phyloP scores from a whole-genome alignment of 2,797 vertebrate species.

The Paguma larvata region DNA sequence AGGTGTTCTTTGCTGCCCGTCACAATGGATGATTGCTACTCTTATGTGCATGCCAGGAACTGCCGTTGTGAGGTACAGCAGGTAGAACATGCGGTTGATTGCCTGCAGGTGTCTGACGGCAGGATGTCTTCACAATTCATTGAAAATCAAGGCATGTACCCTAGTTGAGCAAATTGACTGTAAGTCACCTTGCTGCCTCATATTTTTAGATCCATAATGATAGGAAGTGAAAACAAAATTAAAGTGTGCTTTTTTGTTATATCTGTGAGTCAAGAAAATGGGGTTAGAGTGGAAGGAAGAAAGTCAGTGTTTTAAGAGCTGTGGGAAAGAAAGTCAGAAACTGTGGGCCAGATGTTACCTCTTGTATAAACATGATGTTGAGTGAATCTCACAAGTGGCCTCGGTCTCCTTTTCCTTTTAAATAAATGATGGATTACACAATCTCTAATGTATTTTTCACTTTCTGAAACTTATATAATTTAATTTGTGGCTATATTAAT shows the following conservation, averaged over 20 bases:
- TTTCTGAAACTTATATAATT: constrained; percentile 21
- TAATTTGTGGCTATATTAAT: not conserved
- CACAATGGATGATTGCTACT: too few relatives aligned
- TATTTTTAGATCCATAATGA: not conserved
- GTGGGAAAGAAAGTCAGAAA: not conserved
- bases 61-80: not conserved
- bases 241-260: not conserved
- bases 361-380: not conserved
- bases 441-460: not conserved
- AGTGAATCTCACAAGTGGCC: not conserved
- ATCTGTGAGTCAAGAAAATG: not conserved
- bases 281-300: not conserved
- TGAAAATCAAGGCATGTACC: not conserved
- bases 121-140: not conserved
- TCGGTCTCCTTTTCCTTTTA: not conserved
- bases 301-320: not conserved
- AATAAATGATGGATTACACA: not conserved
- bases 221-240: constrained; percentile 15
- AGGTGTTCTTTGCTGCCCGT: not conserved
- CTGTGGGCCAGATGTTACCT: not conserved
- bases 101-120: not conserved
- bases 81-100: not conserved
- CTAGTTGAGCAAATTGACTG: not conserved
- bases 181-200: not conserved
- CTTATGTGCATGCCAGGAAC: not conserved